Conservation (phyloP, 2,888 invertebrate genomes). For the Athalia cordata region DNA sequence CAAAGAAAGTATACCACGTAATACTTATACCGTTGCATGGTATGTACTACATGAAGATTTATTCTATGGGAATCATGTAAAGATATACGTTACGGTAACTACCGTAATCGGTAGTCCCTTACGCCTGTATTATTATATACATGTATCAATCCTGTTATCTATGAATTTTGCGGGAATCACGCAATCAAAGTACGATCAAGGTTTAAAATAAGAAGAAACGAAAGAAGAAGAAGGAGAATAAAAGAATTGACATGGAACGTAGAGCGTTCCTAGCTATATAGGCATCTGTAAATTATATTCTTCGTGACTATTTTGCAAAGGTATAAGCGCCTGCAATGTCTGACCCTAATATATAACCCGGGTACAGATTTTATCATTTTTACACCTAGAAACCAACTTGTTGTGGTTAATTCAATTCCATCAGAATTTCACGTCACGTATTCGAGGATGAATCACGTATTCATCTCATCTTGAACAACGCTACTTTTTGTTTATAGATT, state of each 20-base stretch:
- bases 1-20: not conserved
- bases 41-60: not conserved
- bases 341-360: too few species aligned
- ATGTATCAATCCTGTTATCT: not conserved
- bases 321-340: too few species aligned
- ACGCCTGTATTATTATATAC: not conserved
- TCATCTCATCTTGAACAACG: too few species aligned
- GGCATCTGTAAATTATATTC: too few species aligned
- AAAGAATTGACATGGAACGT: too few species aligned
- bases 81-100: not conserved
- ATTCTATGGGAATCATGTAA: not conserved
- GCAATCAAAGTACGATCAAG: conserved; percentile 16
- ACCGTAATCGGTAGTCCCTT: not conserved
- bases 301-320: too few species aligned
- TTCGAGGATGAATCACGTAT: too few species aligned
- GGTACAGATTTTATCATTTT: not conserved
- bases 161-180: not conserved
- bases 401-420: not conserved
- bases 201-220: not conserved
- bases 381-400: not conserved
- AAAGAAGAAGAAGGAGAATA: too few species aligned
- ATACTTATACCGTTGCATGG: not conserved
- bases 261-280: too few species aligned
- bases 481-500: too few species aligned
- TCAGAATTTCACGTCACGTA: not conserved